A percentile compares a stretch with the other conserved stretches of the same genome.
Evolutionary conservation across 2,797 vertebrate species (phyloP).

Genomic region (Phaenicophaeus curvirostris): DNA sequence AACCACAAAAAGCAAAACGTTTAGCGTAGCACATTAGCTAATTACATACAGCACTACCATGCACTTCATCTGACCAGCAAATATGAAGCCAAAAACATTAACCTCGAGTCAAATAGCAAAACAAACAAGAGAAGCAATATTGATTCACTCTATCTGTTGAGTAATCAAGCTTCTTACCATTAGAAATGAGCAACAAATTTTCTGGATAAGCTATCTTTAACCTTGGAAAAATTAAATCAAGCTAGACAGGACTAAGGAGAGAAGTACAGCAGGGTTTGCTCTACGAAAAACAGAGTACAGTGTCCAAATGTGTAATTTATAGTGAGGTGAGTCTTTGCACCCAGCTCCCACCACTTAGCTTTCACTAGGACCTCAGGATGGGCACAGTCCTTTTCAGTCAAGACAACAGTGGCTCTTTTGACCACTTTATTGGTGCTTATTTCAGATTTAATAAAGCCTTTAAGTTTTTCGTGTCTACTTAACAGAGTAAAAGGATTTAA

Average conservation of each 20-base stretch:
- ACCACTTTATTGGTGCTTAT: neutral
- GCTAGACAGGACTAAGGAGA: neutral
- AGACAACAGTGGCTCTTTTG: neutral
- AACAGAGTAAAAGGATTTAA: constrained; percentile 53
- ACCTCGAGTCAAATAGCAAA: constrained; percentile 6
- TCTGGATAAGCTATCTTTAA: constrained; percentile 32
- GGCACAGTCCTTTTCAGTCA: neutral
- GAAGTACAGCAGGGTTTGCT: neutral
- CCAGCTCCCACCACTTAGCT: neutral
- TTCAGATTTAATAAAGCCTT: constrained; percentile 44
- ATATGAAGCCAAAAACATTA: neutral
- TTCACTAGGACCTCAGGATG: neutral
- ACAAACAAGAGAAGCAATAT: neutral
- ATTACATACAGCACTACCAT: neutral
- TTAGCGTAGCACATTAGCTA: neutral
- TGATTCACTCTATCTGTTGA: neutral
- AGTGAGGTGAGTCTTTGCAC: neutral
- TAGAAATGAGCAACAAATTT: constrained; percentile 32
- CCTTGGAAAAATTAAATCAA: constrained; percentile 56
- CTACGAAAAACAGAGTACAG: neutral
- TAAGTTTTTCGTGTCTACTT: constrained; percentile 38
- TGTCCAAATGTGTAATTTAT: neutral
- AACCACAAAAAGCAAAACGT: neutral
- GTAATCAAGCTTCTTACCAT: constrained; percentile 13
- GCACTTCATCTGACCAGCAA: neutral